These are phyloP conservation scores for Poeciliopsis retropinna DNA, from an alignment of 2,113 vertebrate genomes.

Conservation along the genomic window DNA sequence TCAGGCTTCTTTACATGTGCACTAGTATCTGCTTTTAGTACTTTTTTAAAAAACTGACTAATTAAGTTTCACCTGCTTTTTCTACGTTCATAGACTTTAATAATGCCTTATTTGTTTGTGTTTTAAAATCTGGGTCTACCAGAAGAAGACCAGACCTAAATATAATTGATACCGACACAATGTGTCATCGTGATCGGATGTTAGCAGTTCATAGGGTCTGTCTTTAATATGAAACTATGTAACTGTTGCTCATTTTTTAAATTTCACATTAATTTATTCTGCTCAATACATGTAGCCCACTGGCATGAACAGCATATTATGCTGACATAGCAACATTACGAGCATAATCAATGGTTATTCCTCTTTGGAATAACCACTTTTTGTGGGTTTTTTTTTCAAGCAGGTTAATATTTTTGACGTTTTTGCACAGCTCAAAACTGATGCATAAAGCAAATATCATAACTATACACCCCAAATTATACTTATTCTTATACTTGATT, in stretches of 20 bases:
- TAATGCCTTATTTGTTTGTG: not conserved
- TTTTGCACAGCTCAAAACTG: not conserved
- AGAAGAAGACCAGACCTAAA: not conserved
- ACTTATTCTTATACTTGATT: too few relatives aligned
- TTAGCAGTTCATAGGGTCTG: too few relatives aligned
- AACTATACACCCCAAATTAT: too few relatives aligned
- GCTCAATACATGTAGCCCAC: not conserved
- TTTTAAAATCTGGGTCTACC: not conserved
- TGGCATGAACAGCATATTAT: not conserved
- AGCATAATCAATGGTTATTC: not conserved
- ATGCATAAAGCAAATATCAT: too few relatives aligned
- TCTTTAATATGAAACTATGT: too few relatives aligned
- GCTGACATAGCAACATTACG: not conserved
- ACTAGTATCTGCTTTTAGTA: not conserved
- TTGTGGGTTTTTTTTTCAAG: not conserved
- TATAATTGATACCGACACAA: too few relatives aligned
- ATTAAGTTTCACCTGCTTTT: not conserved
- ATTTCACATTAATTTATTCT: not conserved
- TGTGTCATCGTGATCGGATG: too few relatives aligned
- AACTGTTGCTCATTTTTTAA: not conserved
- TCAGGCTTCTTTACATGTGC: not conserved
- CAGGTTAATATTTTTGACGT: not conserved
- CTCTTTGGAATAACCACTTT: too few relatives aligned
- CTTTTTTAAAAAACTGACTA: not conserved
- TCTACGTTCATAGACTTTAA: not conserved